phyloP scores from a whole-genome alignment of 2,888 invertebrate genomes.

The Watsonalla binaria region DNA sequence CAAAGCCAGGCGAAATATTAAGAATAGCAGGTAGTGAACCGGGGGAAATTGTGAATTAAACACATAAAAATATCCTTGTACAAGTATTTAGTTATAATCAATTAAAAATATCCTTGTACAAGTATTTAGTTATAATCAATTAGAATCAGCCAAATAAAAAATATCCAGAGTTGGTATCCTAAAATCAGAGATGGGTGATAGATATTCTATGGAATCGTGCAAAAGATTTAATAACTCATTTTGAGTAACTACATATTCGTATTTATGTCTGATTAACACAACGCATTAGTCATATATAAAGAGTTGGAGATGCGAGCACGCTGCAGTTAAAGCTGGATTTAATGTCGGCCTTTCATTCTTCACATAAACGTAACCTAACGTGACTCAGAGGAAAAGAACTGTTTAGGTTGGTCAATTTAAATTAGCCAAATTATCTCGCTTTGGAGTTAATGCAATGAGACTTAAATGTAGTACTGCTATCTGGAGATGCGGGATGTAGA shows the following conservation, averaged over 20 bases:
- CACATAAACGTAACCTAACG: slow-evolving; percentile 23
- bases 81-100: no score
- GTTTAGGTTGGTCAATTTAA: slow-evolving; percentile 56
- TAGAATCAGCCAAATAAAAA: no score
- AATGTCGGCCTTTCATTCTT: slow-evolving; percentile 46
- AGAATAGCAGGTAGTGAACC: background rate
- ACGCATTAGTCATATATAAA: slow-evolving; percentile 35
- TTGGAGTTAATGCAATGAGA: slow-evolving; percentile 2
- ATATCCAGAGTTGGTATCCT: no score
- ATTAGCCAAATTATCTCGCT: slow-evolving; percentile 43
- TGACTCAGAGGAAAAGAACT: slow-evolving; percentile 65
- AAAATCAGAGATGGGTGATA: no score
- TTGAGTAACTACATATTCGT: no score
- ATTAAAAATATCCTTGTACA: no score
- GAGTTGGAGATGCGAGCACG: slow-evolving; percentile 33
- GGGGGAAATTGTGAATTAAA: no score
- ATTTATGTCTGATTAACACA: slow-evolving; percentile 11
- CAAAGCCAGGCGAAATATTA: background rate
- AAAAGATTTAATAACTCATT: no score
- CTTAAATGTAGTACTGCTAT: background rate
- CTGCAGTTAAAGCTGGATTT: slow-evolving; percentile 57
- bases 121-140: no score
- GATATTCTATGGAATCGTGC: no score
- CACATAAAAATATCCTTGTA: no score
- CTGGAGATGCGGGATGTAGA: background rate